Percentiles rank a stretch among this genome's conserved stretches.
These are phyloP conservation scores for Rotaria socialis DNA, from an alignment of 2,888 invertebrate genomes.

Conservation along the genomic window DNA sequence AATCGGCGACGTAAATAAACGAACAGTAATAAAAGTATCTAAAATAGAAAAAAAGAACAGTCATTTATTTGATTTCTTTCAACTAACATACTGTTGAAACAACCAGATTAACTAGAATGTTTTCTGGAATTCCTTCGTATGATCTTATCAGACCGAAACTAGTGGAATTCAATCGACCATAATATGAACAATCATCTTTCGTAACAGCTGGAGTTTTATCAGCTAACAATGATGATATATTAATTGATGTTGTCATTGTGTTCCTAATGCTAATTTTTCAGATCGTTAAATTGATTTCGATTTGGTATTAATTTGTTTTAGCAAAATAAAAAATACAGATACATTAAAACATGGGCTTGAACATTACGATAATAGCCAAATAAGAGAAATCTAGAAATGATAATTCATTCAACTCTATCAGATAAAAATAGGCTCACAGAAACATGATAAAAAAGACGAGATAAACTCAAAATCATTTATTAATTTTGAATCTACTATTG, in stretches of 20 bases:
- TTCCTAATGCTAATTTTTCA: not conserved
- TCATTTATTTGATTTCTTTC: not conserved
- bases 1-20: conserved; percentile 34
- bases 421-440: no score
- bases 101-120: conserved; percentile 38
- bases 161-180: conserved; percentile 31
- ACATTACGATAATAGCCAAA: no score
- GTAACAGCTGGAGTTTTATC: not conserved
- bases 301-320: no score
- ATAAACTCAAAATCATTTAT: no score
- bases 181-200: not conserved
- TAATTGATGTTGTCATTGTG: not conserved
- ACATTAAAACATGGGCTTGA: no score
- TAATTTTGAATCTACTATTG: no score
- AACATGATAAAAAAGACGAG: no score
- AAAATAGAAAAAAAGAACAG: not conserved
- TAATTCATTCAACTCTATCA: no score
- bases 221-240: not conserved
- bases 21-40: not conserved
- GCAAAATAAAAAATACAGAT: no score
- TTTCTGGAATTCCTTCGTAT: conserved; percentile 45
- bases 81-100: not conserved
- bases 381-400: no score
- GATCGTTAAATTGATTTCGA: no score
- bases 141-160: conserved; percentile 38